Evolutionary conservation across 2,888 invertebrate species (phyloP).

Genomic region (Agonum fuliginosum): DNA sequence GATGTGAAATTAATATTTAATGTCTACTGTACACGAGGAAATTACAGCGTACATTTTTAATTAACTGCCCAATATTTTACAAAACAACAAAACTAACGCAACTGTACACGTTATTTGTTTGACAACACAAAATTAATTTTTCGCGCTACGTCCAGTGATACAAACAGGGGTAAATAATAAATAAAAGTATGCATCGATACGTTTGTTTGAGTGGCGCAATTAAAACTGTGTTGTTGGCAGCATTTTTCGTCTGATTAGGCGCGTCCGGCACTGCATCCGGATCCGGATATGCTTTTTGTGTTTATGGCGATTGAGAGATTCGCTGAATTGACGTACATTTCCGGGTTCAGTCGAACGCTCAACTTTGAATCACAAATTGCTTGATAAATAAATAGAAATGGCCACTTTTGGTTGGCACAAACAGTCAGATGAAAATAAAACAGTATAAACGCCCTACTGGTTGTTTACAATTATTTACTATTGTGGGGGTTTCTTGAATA

Average conservation of each 20-base stretch:
- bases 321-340: slow-evolving; percentile 43
- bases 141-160: neutral
- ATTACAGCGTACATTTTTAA: no score
- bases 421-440: neutral
- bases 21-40: no score
- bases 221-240: neutral
- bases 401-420: slow-evolving; percentile 12
- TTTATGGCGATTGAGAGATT: slow-evolving; percentile 39
- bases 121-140: neutral
- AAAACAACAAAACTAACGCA: neutral
- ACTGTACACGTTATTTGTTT: neutral
- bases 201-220: slow-evolving; percentile 4
- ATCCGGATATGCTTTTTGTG: slow-evolving; percentile 40
- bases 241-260: neutral
- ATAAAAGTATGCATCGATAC: neutral
- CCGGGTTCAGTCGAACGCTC: slow-evolving; percentile 15
- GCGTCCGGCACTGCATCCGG: slow-evolving; percentile 19
- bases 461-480: no score
- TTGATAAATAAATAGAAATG: slow-evolving; percentile 54
- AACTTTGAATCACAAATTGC: slow-evolving; percentile 54
- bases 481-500: no score
- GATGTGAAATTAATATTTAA: no score
- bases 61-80: no score
- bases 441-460: no score
- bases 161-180: neutral